Base-by-base conservation (phyloP, 2,888 invertebrate genomes). In the Eupithecia tripunctaria region DNA sequence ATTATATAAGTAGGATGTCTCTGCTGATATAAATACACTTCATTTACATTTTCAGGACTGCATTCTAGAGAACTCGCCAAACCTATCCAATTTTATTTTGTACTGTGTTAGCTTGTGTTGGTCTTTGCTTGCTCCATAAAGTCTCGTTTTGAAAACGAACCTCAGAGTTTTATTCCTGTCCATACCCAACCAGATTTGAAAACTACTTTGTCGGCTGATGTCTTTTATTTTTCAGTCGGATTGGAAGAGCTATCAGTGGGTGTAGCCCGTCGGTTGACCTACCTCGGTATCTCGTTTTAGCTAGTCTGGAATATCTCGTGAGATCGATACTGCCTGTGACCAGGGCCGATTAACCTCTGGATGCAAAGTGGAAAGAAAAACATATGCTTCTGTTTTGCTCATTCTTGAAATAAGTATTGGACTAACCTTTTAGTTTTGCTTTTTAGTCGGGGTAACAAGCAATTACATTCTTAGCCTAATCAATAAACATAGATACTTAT, bases 291-390 rank as follows among this genome's bases (percentile, higher is more conserved):
- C 77, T 68, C 74, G 72, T 65, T 76, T 76, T 76, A 76, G 76
- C 68, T 67, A 71, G 76, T 80, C 88, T 82, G 83, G 91, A 91
- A 91, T 91, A 91, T 84, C 87, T 81, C 78, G 68, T 69, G 77
- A 85, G 89, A 91, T 91, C 91, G 84, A 91, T 91, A 90, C 66
- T 43, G 51, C 63, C 15, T 41, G 65, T 21, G 47, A 7, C 51
- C 25, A 56, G 27, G 66, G 38, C 43, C 32, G 51, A 59, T 43
- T 43, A 32, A 21, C 63, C 15, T 62, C 67, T 74, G 74, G 71
- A 74, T 68, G 36, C 62, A 43, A 68, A 62, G 32, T 27, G 27
- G 41, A 62, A 67, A 59, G 25, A 12, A 21, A 18, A 25, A 38
- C n/a, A 36, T 38, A 56, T 0, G 47, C 10, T 47, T 47, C 21